Base-by-base conservation (phyloP, 2,888 invertebrate genomes). In the Endomychus coccineus region DNA sequence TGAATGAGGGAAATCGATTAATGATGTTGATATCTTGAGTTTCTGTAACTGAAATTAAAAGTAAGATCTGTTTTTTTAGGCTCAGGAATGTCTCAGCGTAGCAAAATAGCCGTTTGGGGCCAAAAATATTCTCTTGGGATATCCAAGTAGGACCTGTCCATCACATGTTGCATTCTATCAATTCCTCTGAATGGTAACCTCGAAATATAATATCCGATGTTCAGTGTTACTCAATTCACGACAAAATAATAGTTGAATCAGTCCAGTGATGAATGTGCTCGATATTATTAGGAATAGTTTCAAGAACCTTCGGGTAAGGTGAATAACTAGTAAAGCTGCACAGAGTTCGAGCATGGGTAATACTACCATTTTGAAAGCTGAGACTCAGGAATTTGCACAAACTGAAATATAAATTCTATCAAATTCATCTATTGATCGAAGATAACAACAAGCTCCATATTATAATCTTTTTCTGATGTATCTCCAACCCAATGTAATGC, bases 311-410 rank as follows among this genome's bases (percentile, higher is more conserved):
- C 17, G 29, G 16, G 3, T 14, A 3, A 27, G 11, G 3, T 10
- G 11, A 27, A n/a, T 27, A 12, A 9, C 12, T 11, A 27, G 12
- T 2, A 29, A 16, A 16, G 29, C 17, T 16, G 16, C 29, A 14
- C 29, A 29, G 17, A 29, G 29, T 29, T 29, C 29, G 17, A 16
- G 29, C 10, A 10, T 29, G 2, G 29, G n/a, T n/a, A n/a, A n/a
- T n/a, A 16, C 10, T 27, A 27, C 6, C 27, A 13, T 13, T 27
- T 27, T 14, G 14, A 27, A n/a, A 27, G 29, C 16, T n/a, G 17
- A 16, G 4, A 29, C 29, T 9, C 29, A 17, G 13, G 27, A 27
- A 9, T 5, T 27, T 3, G 27, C 27, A 27, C 3, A 27, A 27
- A 27, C 2, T 27, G n/a, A n/a, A n/a, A 11, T 14, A 29, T 29